Evolutionary conservation across 2,888 invertebrate species (phyloP), one percentile per base, ranked within the genome.

Genomic region (Smittia aterrima): DNA sequence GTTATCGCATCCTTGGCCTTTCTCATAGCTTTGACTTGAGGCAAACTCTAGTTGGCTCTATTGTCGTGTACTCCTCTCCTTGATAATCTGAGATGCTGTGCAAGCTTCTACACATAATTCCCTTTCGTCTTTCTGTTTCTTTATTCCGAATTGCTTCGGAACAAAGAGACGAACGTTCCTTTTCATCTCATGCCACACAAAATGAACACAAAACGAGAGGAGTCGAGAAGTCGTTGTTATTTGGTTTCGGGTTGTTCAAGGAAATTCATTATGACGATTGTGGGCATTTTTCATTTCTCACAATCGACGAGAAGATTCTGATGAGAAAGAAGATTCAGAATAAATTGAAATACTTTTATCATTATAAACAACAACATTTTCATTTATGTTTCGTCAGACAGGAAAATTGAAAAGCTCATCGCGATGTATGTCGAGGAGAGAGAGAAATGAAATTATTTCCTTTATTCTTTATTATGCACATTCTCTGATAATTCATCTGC

Each of bases 191-290:
- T 20, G 6, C 16, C 9, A 20, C 47, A 47, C 18, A 58, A n/a
- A 47, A 47, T 11, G 16, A 47, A 11, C 11, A 47, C n/a, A 11
- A 47, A 38, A 4, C 4, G 9, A n/a, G 18, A 22, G 16, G 16
- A 58, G 58, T 58, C 22, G 18, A 58, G 18, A 58, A 20, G 58
- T 58, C 58, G 47, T 47, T 11, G 47, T 11, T 47, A 11, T 47
- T 58, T 58, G 58, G 22, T 58, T 47, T 18, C 7, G 22, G 3
- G n/a, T 58, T 58, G 58, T 58, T n/a, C 20, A 18, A 58, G 58
- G 20, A 58, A 58, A 58, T 58, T 58, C 58, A 58, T 58, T 58
- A 58, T 58, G 58, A 18, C 58, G n/a, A 58, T 58, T 58, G 58
- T 22, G 18, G 18, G 18, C 9, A 20, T 58, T 58, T 18, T 22